Conservation (phyloP, 2,888 invertebrate genomes). For the Perdita meconis region DNA sequence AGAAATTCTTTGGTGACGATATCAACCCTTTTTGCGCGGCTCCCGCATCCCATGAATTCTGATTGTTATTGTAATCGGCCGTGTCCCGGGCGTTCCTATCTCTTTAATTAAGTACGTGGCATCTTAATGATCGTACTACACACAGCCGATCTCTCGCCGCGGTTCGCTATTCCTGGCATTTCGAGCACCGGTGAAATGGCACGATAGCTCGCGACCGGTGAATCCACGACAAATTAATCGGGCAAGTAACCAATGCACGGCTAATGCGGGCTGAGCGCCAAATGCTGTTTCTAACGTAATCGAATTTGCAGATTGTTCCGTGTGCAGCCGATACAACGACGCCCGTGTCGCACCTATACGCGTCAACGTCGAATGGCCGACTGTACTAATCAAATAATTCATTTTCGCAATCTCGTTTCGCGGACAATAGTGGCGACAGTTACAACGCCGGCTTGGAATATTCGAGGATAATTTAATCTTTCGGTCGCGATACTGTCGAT, state of each 20-base stretch:
- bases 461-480: constrained; percentile 36
- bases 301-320: constrained; percentile 72
- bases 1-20: constrained; percentile 14
- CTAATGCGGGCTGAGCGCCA: constrained; percentile 65
- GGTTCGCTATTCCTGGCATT: neutral
- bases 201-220: constrained; percentile 36
- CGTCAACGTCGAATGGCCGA: constrained; percentile 46
- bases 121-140: constrained; percentile 12
- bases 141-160: constrained; percentile 14
- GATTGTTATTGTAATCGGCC: constrained; percentile 24
- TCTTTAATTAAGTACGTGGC: constrained; percentile 35
- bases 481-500: neutral
- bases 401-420: constrained; percentile 51
- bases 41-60: neutral
- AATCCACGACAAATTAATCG: constrained; percentile 68
- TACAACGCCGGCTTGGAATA: constrained; percentile 8
- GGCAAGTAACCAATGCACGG: constrained; percentile 62
- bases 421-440: constrained; percentile 28
- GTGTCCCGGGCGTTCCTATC: neutral
- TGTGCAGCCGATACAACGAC: constrained; percentile 8
- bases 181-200: constrained; percentile 12
- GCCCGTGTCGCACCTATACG: constrained; percentile 34
- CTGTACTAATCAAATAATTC: constrained; percentile 58
- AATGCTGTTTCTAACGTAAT: constrained; percentile 75
- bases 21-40: neutral